phyloP scores from a whole-genome alignment of 2,113 vertebrate species.

The Emydura subglobosa region DNA sequence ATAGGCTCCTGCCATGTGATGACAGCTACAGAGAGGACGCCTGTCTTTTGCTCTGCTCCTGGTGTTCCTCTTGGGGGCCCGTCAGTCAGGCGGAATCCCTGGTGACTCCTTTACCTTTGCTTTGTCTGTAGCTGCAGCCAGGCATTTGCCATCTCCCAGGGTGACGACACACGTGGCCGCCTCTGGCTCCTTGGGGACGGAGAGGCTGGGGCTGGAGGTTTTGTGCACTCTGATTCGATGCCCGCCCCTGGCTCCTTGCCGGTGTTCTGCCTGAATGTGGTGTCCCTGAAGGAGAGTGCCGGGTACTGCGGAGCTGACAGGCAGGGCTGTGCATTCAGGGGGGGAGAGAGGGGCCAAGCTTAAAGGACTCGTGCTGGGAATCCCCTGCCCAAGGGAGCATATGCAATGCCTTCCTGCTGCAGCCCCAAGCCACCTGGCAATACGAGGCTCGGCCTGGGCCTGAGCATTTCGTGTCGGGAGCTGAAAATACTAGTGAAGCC shows the following conservation, averaged over 20 bases:
- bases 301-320: no score
- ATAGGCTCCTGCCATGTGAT: background rate
- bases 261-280: background rate
- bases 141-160: constrained; percentile 18
- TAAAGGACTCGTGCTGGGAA: background rate
- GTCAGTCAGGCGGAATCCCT: constrained; percentile 1
- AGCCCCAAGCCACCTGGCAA: no score
- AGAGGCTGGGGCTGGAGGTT: constrained; percentile 19
- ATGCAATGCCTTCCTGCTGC: no score
- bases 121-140: constrained; percentile 20
- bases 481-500: no score
- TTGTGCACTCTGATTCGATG: constrained; percentile 19
- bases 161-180: background rate
- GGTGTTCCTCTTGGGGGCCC: background rate
- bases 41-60: rapidly evolving
- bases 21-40: no score
- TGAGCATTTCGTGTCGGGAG: no score
- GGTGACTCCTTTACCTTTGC: background rate
- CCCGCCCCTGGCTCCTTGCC: background rate
- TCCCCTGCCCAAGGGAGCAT: background rate
- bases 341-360: background rate
- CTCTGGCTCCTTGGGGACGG: background rate
- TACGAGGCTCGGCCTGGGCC: no score
- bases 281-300: background rate
- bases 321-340: background rate